Percentiles rank a stretch among this genome's conserved stretches.
Conservation (phyloP, 64 coral and sea anemone genomes). For the Stichodactyla helianthus region DNA sequence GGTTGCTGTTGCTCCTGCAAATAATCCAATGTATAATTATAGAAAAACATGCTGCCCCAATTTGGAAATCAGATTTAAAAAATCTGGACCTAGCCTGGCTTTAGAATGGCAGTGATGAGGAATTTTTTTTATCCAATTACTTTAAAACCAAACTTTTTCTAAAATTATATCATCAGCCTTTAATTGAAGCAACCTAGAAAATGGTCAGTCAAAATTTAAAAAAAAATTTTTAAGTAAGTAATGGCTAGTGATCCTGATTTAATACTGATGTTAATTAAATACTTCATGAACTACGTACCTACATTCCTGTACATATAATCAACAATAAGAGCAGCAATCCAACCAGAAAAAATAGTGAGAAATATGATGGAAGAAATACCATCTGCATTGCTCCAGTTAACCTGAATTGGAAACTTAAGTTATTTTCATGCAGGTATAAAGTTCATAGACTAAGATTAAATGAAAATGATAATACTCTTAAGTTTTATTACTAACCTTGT, state of each 20-base stretch:
- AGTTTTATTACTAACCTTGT: conserved; percentile 14
- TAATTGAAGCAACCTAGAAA: too few relatives aligned
- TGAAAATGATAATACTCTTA: neutral
- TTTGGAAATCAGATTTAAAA: neutral
- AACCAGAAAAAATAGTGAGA: conserved; percentile 66
- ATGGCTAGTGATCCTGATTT: neutral
- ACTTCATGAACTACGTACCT: conserved; percentile 23
- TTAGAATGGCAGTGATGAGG: too few relatives aligned
- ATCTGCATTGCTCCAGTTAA: conserved; percentile 25
- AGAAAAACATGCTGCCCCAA: neutral
- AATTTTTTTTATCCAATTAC: too few relatives aligned
- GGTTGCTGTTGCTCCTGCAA: conserved; percentile 57
- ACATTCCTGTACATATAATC: conserved; percentile 73
- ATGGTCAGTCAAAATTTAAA: too few relatives aligned
- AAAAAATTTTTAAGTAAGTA: too few relatives aligned
- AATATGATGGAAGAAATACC: conserved; percentile 53
- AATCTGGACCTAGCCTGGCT: too few relatives aligned
- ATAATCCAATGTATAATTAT: neutral
- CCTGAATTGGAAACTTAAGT: neutral
- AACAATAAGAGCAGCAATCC: conserved; percentile 66
- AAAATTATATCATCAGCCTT: too few relatives aligned
- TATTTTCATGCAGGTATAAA: too few relatives aligned
- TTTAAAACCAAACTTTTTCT: too few relatives aligned
- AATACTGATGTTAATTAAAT: neutral
- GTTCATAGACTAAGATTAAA: too few relatives aligned